phyloP scores from a whole-genome alignment of 2,888 invertebrate species.

The Oscheius sp. region DNA sequence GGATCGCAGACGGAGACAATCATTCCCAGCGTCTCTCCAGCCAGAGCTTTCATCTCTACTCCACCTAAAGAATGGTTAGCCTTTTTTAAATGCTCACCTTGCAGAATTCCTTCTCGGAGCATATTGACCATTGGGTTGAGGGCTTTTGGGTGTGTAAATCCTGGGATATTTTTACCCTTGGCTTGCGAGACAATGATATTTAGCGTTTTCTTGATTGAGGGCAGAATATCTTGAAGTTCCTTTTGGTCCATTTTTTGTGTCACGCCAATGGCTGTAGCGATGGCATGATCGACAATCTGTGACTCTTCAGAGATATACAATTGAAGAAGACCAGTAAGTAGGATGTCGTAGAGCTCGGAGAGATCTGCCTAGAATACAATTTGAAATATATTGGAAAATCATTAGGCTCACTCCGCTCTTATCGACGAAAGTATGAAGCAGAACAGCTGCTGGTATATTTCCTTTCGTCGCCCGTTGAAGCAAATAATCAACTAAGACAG shows the following conservation, averaged over 20 bases:
- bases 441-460: conserved; percentile 81
- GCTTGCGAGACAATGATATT: conserved; percentile 40
- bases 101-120: conserved; percentile 91
- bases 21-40: conserved; percentile 87
- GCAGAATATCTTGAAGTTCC: conserved; percentile 32
- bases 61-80: conserved; percentile 73
- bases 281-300: conserved; percentile 84
- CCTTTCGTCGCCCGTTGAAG: conserved; percentile 81
- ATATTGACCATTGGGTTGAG: conserved; percentile 91
- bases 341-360: conserved; percentile 42
- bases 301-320: conserved; percentile 83
- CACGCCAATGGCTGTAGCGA: conserved; percentile 90
- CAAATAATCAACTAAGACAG: conserved; percentile 86
- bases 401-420: conserved; percentile 52
- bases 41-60: conserved; percentile 93
- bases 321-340: conserved; percentile 54
- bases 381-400: too few species aligned
- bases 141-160: conserved; percentile 75
- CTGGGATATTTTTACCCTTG: conserved; percentile 50
- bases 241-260: conserved; percentile 76
- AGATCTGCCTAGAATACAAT: conserved; percentile 33
- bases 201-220: conserved; percentile 42
- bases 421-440: conserved; percentile 53
- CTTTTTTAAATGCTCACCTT: conserved; percentile 26
- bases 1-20: conserved; percentile 76